Conservation (phyloP, 2,113 vertebrate species). For the Arizona elegans region DNA sequence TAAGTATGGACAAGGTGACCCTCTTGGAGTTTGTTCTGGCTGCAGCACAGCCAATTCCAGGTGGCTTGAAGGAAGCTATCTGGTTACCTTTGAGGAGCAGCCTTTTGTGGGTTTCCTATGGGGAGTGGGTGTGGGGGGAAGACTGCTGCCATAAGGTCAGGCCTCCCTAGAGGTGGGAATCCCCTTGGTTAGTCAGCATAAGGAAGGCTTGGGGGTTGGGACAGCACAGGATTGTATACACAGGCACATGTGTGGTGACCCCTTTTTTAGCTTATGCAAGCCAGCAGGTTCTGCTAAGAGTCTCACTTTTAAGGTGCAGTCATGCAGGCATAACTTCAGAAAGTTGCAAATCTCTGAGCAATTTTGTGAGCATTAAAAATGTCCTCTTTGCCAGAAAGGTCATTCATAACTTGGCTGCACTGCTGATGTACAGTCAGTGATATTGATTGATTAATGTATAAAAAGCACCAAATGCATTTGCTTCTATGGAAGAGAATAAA, state of each 20-base stretch:
- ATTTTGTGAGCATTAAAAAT: constrained; percentile 93
- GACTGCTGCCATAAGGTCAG: neutral
- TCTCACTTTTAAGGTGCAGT: constrained; percentile 84
- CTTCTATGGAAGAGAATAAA: constrained; percentile 93
- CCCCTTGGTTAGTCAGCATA: neutral
- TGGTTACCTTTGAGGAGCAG: neutral
- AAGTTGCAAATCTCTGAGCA: constrained; percentile 92
- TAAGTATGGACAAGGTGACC: accelerated
- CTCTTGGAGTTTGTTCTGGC: neutral
- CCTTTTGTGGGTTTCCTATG: no score
- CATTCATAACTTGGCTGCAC: constrained; percentile 98
- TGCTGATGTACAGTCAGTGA: constrained; percentile 97
- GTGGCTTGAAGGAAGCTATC: neutral
- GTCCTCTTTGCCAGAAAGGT: constrained; percentile 98
- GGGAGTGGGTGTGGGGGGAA: neutral
- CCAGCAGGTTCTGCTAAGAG: constrained; percentile 76
- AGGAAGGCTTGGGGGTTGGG: neutral
- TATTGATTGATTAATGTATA: constrained; percentile 99
- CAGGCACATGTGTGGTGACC: constrained; percentile 32
- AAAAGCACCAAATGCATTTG: constrained; percentile 99
- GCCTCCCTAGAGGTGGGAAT: neutral
- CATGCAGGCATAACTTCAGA: constrained; percentile 85
- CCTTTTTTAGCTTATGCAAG: constrained; percentile 66
- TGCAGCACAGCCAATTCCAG: neutral
- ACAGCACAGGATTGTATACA: neutral